These are phyloP conservation scores for Craniophora ligustri DNA, from an alignment of 2,888 invertebrate genomes.

Conservation along the genomic window DNA sequence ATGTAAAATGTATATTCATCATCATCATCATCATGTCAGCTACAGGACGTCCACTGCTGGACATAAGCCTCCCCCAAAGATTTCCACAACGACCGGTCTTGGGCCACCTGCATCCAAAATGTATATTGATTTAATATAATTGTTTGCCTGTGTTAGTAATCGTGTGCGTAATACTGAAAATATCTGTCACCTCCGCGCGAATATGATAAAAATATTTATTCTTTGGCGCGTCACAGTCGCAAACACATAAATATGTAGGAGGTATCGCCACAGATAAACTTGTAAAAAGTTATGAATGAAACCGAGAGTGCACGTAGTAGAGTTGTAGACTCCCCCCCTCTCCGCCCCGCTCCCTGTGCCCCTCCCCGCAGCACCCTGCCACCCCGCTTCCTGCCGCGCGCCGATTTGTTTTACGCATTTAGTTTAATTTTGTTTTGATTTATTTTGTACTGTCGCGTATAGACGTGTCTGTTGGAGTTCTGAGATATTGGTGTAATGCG, in stretches of 20 bases:
- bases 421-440: constrained; percentile 84
- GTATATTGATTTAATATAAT: no score
- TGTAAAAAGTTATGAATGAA: constrained; percentile 89
- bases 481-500: constrained; percentile 33
- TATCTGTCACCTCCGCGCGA: constrained; percentile 13
- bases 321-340: constrained; percentile 77
- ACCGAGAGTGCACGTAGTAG: constrained; percentile 87
- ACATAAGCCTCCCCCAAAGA: no score
- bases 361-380: constrained; percentile 53
- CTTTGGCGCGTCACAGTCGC: constrained; percentile 78
- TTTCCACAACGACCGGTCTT: no score
- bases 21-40: no score
- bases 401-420: constrained; percentile 85
- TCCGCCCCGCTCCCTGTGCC: constrained; percentile 52
- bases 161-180: no score
- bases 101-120: no score
- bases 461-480: constrained; percentile 44
- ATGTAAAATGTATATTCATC: no score
- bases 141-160: no score
- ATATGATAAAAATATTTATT: constrained; percentile 54
- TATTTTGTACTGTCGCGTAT: constrained; percentile 73
- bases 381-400: constrained; percentile 60
- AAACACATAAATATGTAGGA: constrained; percentile 88
- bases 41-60: no score
- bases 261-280: constrained; percentile 87